Percentiles rank a stretch among this genome's conserved stretches.
phyloP scores from a whole-genome alignment of 2,888 invertebrate species.

The Pseudoips prasinana region DNA sequence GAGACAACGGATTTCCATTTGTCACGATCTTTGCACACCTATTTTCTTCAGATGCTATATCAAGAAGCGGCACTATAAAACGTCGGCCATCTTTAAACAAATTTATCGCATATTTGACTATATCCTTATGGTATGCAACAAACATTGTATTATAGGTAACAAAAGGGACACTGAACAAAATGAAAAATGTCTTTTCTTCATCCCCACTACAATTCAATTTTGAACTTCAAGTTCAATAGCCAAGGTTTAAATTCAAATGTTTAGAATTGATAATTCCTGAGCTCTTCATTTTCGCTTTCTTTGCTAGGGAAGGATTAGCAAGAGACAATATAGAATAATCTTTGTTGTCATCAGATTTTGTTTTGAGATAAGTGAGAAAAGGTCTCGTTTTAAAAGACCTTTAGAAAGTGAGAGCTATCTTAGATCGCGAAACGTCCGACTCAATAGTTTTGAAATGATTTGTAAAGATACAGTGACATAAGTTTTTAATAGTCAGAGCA shows the following conservation, averaged over 20 bases:
- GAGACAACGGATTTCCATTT: too few relatives aligned
- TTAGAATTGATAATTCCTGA: too few relatives aligned
- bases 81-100: constrained; percentile 12
- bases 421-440: too few relatives aligned
- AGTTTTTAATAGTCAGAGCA: too few relatives aligned
- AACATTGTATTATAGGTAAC: constrained; percentile 16
- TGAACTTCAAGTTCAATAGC: too few relatives aligned
- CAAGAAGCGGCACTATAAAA: too few relatives aligned
- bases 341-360: constrained; percentile 14
- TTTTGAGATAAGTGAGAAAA: neutral
- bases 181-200: neutral
- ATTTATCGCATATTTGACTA: constrained; percentile 27
- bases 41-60: too few relatives aligned
- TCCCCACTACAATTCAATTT: neutral
- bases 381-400: neutral
- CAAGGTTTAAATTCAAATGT: too few relatives aligned
- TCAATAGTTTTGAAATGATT: too few relatives aligned
- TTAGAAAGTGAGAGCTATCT: neutral
- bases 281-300: constrained; percentile 7
- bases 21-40: too few relatives aligned
- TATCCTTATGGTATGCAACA: constrained; percentile 24
- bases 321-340: constrained; percentile 8
- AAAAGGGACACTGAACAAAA: constrained; percentile 9
- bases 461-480: too few relatives aligned
- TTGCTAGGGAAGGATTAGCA: neutral